A percentile compares a stretch with the other conserved stretches of the same genome.
phyloP scores from a whole-genome alignment of 2,888 invertebrate genomes.

The Abscondita cerata region DNA sequence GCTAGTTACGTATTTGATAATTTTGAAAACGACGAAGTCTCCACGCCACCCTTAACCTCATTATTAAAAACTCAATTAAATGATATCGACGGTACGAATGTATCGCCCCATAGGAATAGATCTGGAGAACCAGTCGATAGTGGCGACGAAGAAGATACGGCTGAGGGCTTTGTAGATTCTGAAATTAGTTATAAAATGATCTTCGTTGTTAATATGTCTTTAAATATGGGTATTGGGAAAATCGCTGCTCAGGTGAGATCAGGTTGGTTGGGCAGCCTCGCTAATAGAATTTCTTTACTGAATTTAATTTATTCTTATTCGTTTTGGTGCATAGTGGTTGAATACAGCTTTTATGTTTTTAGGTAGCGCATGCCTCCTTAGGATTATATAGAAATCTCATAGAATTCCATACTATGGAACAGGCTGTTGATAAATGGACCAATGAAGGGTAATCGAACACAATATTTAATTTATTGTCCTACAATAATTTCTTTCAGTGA shows the following conservation, averaged over 20 bases:
- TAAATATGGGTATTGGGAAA: conserved; percentile 70
- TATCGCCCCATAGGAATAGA: conserved; percentile 10
- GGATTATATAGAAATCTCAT: conserved; percentile 62
- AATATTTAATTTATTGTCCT: not conserved
- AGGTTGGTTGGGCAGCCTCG: conserved; percentile 16
- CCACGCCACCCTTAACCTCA: conserved; percentile 31
- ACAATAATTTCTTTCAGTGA: conserved; percentile 49
- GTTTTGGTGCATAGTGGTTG: conserved; percentile 1
- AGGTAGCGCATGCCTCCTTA: conserved; percentile 66
- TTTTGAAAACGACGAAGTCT: conserved; percentile 49
- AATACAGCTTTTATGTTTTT: conserved; percentile 36
- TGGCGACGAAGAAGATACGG: conserved; percentile 42
- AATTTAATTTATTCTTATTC: no score
- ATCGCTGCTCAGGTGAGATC: conserved; percentile 63
- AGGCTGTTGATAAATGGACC: conserved; percentile 62
- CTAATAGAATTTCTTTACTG: no score
- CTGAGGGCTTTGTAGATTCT: conserved; percentile 10
- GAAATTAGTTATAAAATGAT: conserved; percentile 65
- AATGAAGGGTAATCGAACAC: conserved; percentile 55
- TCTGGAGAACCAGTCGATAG: conserved; percentile 42
- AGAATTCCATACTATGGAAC: conserved; percentile 54
- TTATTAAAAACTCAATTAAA: conserved; percentile 18
- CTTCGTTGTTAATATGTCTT: conserved; percentile 66
- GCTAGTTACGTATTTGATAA: conserved; percentile 64
- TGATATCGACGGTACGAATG: conserved; percentile 13